Evolutionary conservation across 2,888 invertebrate genomes (phyloP).

Genomic region (Pterostichus niger): DNA sequence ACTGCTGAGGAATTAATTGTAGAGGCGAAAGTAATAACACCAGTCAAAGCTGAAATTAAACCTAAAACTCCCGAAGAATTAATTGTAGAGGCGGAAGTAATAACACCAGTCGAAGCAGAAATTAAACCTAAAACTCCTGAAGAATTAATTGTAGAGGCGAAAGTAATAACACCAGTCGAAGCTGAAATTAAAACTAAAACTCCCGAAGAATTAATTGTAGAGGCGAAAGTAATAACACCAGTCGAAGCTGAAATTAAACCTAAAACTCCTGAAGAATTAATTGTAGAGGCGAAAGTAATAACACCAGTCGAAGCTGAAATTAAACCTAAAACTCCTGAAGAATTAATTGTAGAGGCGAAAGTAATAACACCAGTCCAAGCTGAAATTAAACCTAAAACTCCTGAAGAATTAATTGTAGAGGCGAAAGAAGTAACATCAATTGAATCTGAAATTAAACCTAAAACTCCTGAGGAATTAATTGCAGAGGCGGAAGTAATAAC

Average conservation of each 20-base stretch:
- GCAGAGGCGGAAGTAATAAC: neutral
- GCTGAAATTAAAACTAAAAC: constrained; percentile 61
- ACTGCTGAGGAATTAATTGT: constrained; percentile 57
- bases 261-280: constrained; percentile 50
- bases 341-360: no score
- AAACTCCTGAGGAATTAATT: neutral
- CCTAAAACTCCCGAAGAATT: constrained; percentile 28
- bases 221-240: constrained; percentile 54
- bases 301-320: neutral
- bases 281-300: constrained; percentile 61
- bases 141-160: no score
- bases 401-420: neutral
- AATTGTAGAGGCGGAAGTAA: constrained; percentile 13
- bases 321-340: neutral
- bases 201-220: constrained; percentile 48
- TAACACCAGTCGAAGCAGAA: constrained; percentile 53
- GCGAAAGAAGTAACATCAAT: no score
- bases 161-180: constrained; percentile 47
- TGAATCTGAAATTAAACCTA: neutral
- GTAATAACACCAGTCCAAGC: constrained; percentile 64
- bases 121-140: constrained; percentile 6
- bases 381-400: constrained; percentile 48
- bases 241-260: constrained; percentile 2
- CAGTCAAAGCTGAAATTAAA: constrained; percentile 59
- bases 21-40: constrained; percentile 55